These are phyloP conservation scores for Acanthurus lineatus DNA, from an alignment of 2,797 vertebrate genomes.

Conservation along the genomic window DNA sequence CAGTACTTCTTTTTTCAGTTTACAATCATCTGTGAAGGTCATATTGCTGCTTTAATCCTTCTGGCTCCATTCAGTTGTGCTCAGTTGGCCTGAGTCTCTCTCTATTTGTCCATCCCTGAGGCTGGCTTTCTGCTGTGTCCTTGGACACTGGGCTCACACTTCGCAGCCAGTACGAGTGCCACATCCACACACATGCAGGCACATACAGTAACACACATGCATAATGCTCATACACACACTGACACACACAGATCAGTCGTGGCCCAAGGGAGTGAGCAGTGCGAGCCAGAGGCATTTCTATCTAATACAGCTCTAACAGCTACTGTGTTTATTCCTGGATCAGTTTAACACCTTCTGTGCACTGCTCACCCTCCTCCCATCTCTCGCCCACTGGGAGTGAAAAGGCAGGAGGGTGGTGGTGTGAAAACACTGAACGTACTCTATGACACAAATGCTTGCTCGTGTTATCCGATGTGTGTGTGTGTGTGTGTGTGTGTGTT, in stretches of 20 bases:
- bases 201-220: not conserved
- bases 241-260: constrained; percentile 35
- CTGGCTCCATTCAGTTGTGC: constrained; percentile 54
- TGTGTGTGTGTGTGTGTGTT: constrained; percentile 1
- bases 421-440: constrained; percentile 51
- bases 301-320: constrained; percentile 67
- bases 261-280: constrained; percentile 53
- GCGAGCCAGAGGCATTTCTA: constrained; percentile 63
- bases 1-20: constrained; percentile 26
- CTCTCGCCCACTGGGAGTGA: constrained; percentile 35
- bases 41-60: constrained; percentile 67
- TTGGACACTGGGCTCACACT: constrained; percentile 65
- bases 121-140: constrained; percentile 67
- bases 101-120: constrained; percentile 52
- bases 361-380: constrained; percentile 37
- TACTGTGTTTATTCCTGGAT: constrained; percentile 68
- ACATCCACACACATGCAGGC: constrained; percentile 1
- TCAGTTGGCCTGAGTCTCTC: constrained; percentile 30
- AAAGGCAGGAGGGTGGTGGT: constrained; percentile 41
- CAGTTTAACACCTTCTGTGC: constrained; percentile 63
- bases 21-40: constrained; percentile 71
- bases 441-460: constrained; percentile 42
- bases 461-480: not conserved
- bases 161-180: constrained; percentile 27
- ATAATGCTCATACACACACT: constrained; percentile 12